Percentiles rank a stretch among this genome's conserved stretches.
Evolutionary conservation across 92 coral and sea anemone genomes (phyloP).

Genomic region (Umimayanthus chanpuru): DNA sequence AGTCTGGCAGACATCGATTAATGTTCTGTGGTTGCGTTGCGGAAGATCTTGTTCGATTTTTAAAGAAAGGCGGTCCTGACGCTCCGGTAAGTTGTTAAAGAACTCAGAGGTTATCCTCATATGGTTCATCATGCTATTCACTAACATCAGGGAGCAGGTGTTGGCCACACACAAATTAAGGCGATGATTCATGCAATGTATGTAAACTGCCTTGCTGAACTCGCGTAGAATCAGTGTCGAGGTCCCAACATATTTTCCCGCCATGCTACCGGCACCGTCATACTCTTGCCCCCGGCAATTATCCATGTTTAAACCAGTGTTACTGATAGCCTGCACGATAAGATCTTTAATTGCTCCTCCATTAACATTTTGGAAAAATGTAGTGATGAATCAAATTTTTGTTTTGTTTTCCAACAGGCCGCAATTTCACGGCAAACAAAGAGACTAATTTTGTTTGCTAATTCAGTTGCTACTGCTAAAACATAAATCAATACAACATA

Average conservation of each 20-base stretch:
- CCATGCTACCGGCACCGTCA: slow-evolving; percentile 46
- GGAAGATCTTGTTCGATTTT: slow-evolving; percentile 40
- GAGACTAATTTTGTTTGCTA: too few species aligned
- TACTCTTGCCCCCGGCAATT: not conserved
- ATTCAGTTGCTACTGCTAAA: too few species aligned
- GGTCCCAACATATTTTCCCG: slow-evolving; percentile 24
- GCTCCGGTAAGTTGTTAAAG: slow-evolving; percentile 43
- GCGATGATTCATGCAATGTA: slow-evolving; percentile 59
- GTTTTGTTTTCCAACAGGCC: too few species aligned
- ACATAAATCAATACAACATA: too few species aligned
- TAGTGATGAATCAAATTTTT: too few species aligned
- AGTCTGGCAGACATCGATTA: slow-evolving; percentile 43
- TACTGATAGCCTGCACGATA: too few species aligned
- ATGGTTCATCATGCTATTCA: slow-evolving; percentile 31
- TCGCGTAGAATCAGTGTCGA: slow-evolving; percentile 35
- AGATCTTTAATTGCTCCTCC: too few species aligned
- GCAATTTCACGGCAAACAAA: too few species aligned
- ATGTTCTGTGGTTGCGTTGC: slow-evolving; percentile 44
- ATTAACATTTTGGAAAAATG: too few species aligned
- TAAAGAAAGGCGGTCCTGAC: slow-evolving; percentile 45
- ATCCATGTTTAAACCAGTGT: too few species aligned
- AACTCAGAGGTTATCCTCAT: slow-evolving; percentile 21
- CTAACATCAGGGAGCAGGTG: slow-evolving; percentile 51
- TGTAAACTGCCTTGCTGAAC: slow-evolving; percentile 50
- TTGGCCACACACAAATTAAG: slow-evolving; percentile 63